Conservation (phyloP, 2,113 vertebrate genomes). For the Coryphaenoides rupestris region DNA sequence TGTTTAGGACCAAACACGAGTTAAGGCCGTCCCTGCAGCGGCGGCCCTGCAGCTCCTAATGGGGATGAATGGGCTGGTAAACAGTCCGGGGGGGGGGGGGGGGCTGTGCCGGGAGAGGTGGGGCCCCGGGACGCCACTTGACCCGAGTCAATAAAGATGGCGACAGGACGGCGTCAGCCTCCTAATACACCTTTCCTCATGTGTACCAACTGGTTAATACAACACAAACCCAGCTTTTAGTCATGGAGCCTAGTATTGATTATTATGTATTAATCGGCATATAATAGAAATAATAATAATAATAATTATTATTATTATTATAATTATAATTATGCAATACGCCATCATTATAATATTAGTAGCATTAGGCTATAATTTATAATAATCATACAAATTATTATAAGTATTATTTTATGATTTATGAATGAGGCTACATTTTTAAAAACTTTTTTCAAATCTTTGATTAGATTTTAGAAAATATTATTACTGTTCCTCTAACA, state of each 20-base stretch:
- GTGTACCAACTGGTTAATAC: neutral
- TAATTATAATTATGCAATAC: too few species aligned
- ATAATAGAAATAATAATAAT: neutral
- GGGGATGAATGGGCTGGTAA: constrained; percentile 54
- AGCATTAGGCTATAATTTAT: too few species aligned
- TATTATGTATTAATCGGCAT: too few species aligned
- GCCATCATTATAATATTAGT: too few species aligned
- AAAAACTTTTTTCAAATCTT: too few species aligned
- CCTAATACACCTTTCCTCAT: neutral
- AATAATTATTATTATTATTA: neutral
- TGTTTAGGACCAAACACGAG: constrained; percentile 34
- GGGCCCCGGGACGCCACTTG: constrained; percentile 37
- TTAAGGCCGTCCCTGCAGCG: constrained; percentile 17
- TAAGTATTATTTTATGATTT: too few species aligned
- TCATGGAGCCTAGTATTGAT: too few species aligned
- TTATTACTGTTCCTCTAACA: too few species aligned
- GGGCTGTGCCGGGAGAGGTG: constrained; percentile 1
- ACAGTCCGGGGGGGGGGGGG: constrained; percentile 25
- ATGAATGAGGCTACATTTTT: too few species aligned
- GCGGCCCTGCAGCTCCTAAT: constrained; percentile 33
- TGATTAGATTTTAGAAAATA: too few species aligned
- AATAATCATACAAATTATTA: too few species aligned
- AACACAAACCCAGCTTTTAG: neutral
- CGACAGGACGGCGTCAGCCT: constrained; percentile 60
- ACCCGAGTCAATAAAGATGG: constrained; percentile 55